Evolutionary conservation across 2,797 vertebrate genomes (phyloP), one percentile per base, ranked within the genome.

Genomic region (Benthosema pterotum): DNA sequence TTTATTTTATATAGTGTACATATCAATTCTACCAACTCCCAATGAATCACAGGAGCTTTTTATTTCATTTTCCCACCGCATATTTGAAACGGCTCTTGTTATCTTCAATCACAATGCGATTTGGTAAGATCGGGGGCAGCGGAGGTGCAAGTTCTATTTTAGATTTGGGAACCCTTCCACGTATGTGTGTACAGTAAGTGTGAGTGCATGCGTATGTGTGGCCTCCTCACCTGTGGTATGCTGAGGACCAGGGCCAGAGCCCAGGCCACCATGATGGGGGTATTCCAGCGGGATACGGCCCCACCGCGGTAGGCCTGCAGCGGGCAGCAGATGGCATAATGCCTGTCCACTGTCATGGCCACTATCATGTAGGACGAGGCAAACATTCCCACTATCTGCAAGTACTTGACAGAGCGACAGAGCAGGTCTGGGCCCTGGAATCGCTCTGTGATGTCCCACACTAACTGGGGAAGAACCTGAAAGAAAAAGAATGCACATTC

Each of bases 311-410:
- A 94, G 58, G 94, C 94, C 78, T 93, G 94, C 82, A 99, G 88
- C 0, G 97, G 98, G 84, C 89, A 96, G 83, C 98, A 98, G 86
- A 99, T 94, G 28, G 98, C 98, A 60, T 96, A 87, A 84, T 99
- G 96, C 9, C 96, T 93, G 88, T 99, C 97, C 80, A 99, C 89
- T 0, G 97, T 97, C 97, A 99, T 96, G 60, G 86, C 93, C 68
- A 99, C 89, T 43, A 99, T 95, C 96, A 97, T 96, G 86, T 96
- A 99, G 66, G 97, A 97, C 65, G 98, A 99, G 46, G 96, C 94
- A 43, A 98, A 99, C 97, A 99, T 99, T 81, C 97, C 97, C 73
- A 99, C 94, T 61, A 95, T 95, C 90, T 99, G 98, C 86, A 98
- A 90, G 86, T 99, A 99, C 82, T 98, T 99, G 77, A 99, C 78